Evolutionary conservation across 2,113 vertebrate species (phyloP), one percentile per base, ranked within the genome.

Genomic region (Gambusia holbrooki): DNA sequence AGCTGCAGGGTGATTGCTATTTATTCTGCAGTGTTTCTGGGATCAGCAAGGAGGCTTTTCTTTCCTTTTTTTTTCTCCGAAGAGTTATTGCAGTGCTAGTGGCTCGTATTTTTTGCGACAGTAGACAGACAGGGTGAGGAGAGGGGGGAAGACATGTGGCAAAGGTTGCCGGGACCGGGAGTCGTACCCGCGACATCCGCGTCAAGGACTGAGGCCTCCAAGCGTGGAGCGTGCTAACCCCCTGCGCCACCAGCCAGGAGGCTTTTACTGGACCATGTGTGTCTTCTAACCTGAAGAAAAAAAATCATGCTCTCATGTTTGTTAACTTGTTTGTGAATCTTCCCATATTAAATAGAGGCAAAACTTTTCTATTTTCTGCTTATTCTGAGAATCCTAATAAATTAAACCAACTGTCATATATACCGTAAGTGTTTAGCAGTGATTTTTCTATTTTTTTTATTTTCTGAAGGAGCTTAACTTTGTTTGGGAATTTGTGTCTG

Each of bases 1-100:
- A n/a, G 11, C 66, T 86, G 35, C 75, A 84, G 76, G 68, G 25
- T 71, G 64, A 42, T 66, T 80, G 69, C 62, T 77, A 72, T 83
- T 81, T 83, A 84, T 85, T 58, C 69, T 77, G 67, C 80, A 73
- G 77, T 71, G 73, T 68, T 76, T 87, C 62, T 82, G n/a, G 71
- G 69, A 62, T 66, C 28, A 2, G 13, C 9, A 0, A 74, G 19
- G 22, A 15, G 74, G 60, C 66, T 74, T 66, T 51, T 27, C 66
- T 74, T 66, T 27, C 1, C 27, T 27, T 27, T 27, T 27, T 27
- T 27, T 27, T 27, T 1, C 27, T 27, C 27, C 27, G 27, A 27
- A 27, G 27, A 27, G 27, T 27, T 27, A 27, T 27, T 27, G 27
- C 27, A 27, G 27, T 1, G 27, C 27, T 27, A 27, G 27, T 27